A percentile compares a stretch with the other conserved stretches of the same genome.
phyloP scores from a whole-genome alignment of 2,797 vertebrate genomes.

The Rhinichthys osculus region DNA sequence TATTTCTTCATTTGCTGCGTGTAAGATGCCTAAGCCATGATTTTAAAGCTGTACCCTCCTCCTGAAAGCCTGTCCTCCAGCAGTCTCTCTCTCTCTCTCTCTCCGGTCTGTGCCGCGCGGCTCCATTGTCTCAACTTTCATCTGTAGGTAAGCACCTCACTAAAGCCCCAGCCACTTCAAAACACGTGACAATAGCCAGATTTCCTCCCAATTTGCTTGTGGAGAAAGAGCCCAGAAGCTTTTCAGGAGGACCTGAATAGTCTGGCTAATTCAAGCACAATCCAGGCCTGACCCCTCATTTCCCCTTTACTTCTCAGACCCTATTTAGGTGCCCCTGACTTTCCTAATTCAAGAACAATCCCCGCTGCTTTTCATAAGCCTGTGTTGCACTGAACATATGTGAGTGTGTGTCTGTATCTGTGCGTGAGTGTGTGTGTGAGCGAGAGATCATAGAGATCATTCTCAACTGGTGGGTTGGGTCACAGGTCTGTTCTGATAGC shows the following conservation, averaged over 20 bases:
- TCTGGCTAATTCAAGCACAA: constrained; percentile 89
- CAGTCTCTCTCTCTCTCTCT: constrained; percentile 36
- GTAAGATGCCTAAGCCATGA: background rate
- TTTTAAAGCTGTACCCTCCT: constrained; percentile 13
- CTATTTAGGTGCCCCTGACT: constrained; percentile 89
- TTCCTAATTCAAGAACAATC: constrained; percentile 88
- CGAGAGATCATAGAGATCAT: constrained; percentile 46
- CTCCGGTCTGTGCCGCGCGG: constrained; percentile 76
- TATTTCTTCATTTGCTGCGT: background rate
- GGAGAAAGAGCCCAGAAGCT: constrained; percentile 85
- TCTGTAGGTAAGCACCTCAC: constrained; percentile 88
- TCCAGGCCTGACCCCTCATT: constrained; percentile 86
- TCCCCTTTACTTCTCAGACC: constrained; percentile 84
- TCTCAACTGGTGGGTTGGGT: constrained; percentile 52
- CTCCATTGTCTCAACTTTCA: constrained; percentile 78
- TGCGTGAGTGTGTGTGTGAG: constrained; percentile 19
- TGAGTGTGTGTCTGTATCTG: constrained; percentile 59
- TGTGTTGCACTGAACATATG: constrained; percentile 72
- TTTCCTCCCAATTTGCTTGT: constrained; percentile 89
- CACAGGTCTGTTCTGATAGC: background rate
- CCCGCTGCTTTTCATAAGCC: constrained; percentile 71
- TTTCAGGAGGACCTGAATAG: constrained; percentile 90
- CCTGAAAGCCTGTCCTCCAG: constrained; percentile 19
- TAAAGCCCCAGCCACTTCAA: constrained; percentile 84
- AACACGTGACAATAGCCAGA: constrained; percentile 90